Conservation (phyloP, 1,140 invertebrate genomes). For the Tigriopus japonicus region DNA sequence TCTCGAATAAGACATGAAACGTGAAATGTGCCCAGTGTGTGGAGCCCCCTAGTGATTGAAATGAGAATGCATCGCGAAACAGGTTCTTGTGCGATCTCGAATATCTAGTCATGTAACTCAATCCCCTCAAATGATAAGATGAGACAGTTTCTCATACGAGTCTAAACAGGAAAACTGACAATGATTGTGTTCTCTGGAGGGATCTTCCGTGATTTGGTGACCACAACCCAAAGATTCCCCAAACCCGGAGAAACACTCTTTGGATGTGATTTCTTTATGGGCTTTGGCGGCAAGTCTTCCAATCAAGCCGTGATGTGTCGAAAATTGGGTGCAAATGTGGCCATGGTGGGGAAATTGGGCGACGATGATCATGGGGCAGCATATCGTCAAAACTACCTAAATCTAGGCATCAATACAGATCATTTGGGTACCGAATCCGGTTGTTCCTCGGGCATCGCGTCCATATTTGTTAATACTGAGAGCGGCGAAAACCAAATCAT, state of each 20-base stretch:
- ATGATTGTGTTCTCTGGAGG: background rate
- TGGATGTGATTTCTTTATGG: background rate
- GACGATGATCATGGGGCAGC: background rate
- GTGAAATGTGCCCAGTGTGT: no score
- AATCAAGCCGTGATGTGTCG: background rate
- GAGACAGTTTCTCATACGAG: no score
- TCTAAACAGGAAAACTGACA: background rate
- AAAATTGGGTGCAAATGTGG: background rate
- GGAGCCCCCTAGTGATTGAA: no score
- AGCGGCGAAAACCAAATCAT: background rate
- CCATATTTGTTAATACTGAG: background rate
- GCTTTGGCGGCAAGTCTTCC: background rate
- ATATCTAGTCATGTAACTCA: no score
- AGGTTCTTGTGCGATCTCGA: no score
- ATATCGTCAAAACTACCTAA: background rate
- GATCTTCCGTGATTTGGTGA: background rate
- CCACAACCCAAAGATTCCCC: background rate
- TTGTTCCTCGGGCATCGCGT: background rate
- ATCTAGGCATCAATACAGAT: background rate
- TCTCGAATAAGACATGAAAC: no score
- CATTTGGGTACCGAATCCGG: background rate
- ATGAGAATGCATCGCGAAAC: no score
- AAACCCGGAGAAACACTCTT: background rate
- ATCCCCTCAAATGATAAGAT: no score
- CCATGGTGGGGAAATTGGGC: background rate